A percentile compares a stretch with the other conserved stretches of the same genome.
Conservation (phyloP, 1,140 invertebrate genomes). For the Atta cephalotes region DNA sequence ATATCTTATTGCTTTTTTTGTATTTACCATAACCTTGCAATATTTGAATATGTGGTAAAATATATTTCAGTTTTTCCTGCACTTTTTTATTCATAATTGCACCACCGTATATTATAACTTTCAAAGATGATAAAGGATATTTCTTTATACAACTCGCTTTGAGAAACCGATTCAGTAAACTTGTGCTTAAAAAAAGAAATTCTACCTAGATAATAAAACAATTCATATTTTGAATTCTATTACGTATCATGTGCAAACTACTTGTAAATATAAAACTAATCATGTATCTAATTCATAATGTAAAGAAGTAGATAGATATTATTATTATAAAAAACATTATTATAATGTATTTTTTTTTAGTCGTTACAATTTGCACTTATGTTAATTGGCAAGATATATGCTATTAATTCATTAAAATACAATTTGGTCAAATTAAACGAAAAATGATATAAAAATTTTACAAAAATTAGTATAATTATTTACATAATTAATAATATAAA, state of each 20-base stretch:
- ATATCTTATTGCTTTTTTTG: background rate
- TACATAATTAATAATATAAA: too few species aligned
- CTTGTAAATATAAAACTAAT: background rate
- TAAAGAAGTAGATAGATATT: too few species aligned
- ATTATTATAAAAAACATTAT: background rate
- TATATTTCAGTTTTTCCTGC: constrained; percentile 47
- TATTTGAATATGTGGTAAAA: constrained; percentile 63
- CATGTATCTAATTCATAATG: background rate
- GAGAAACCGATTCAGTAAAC: constrained; percentile 66
- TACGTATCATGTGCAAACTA: background rate
- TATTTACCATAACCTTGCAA: constrained; percentile 75
- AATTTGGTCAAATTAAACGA: background rate
- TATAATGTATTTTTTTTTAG: background rate
- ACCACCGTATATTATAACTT: constrained; percentile 71
- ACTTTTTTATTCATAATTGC: constrained; percentile 69
- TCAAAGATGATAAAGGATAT: constrained; percentile 64
- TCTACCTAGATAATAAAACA: constrained; percentile 52
- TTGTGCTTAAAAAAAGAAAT: constrained; percentile 68
- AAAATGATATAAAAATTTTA: background rate
- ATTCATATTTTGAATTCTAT: background rate
- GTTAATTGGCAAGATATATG: background rate
- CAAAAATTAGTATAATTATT: background rate
- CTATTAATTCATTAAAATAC: background rate
- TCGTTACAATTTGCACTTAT: background rate
- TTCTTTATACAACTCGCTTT: constrained; percentile 39